Evolutionary conservation across 1,140 invertebrate genomes (phyloP), one percentile per base, ranked within the genome.

Genomic region (Meteorus sp.): DNA sequence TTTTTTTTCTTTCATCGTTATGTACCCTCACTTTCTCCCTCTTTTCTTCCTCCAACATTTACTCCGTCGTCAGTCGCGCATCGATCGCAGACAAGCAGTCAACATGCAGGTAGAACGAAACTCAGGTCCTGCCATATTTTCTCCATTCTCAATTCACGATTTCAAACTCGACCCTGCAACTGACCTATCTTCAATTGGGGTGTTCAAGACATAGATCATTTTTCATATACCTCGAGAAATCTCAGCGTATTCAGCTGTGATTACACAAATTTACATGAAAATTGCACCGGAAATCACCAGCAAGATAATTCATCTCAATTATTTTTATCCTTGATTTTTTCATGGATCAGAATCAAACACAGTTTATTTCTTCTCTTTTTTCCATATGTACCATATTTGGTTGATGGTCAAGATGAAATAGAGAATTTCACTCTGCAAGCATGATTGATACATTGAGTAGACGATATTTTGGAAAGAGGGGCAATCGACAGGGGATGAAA

Each of bases 401-500:
- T n/a, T n/a, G n/a, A n/a, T n/a, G n/a, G n/a, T n/a, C n/a, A n/a
- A n/a, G n/a, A n/a, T n/a, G n/a, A n/a, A n/a, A n/a, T n/a, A n/a
- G n/a, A n/a, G n/a, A n/a, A n/a, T n/a, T n/a, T n/a, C n/a, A n/a
- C n/a, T n/a, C n/a, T n/a, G 35, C 29, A 15, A 39, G 35, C 3
- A n/a, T 50, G 59, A 60, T 60, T 60, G 59, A 60, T 60, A 37
- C 52, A 47, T 48, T 35, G 44, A 50, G 11, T 13, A 22, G 31
- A n/a, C 13, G n/a, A 25, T 20, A 15, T 33, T 29, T 15, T 17
- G 20, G 19, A 20, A 15, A 31, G 9, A 33, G 29, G 50, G 17
- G n/a, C 50, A 15, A 33, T 29, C 13, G 19, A 31, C n/a, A n/a
- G n/a, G n/a, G n/a, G n/a, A n/a, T n/a, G n/a, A n/a, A n/a, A n/a